A percentile compares a stretch with the other conserved stretches of the same genome.
Conservation (phyloP, 2,888 invertebrate genomes). For the Himalopsyche anomala region DNA sequence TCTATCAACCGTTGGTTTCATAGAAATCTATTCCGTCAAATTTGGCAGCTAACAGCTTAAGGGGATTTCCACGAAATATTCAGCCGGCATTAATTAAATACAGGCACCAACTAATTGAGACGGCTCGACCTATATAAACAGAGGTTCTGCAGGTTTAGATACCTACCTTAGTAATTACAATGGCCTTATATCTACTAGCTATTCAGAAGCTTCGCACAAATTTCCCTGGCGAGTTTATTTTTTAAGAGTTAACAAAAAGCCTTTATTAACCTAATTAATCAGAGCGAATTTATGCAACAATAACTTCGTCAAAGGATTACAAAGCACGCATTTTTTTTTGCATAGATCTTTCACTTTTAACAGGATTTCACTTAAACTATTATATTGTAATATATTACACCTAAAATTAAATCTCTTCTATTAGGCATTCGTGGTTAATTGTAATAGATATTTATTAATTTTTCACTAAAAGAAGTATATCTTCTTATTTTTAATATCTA, state of each 20-base stretch:
- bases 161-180: constrained; percentile 1
- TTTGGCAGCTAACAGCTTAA: neutral
- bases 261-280: constrained; percentile 31
- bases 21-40: too few species aligned
- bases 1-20: too few species aligned
- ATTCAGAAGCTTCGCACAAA: neutral
- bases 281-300: constrained; percentile 5
- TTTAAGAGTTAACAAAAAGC: constrained; percentile 6
- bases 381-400: too few species aligned
- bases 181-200: neutral
- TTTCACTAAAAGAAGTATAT: too few species aligned
- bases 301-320: neutral
- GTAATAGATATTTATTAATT: too few species aligned
- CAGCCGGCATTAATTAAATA: constrained; percentile 8
- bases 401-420: too few species aligned
- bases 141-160: neutral
- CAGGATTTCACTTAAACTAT: too few species aligned
- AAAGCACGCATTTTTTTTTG: too few species aligned
- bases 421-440: too few species aligned
- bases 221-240: constrained; percentile 9
- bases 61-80: neutral
- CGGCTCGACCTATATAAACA: constrained; percentile 19
- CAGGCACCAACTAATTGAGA: constrained; percentile 15
- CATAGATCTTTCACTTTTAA: too few species aligned
- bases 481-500: too few species aligned